Conservation (phyloP, 2,888 invertebrate species). For the Agonum fuliginosum region DNA sequence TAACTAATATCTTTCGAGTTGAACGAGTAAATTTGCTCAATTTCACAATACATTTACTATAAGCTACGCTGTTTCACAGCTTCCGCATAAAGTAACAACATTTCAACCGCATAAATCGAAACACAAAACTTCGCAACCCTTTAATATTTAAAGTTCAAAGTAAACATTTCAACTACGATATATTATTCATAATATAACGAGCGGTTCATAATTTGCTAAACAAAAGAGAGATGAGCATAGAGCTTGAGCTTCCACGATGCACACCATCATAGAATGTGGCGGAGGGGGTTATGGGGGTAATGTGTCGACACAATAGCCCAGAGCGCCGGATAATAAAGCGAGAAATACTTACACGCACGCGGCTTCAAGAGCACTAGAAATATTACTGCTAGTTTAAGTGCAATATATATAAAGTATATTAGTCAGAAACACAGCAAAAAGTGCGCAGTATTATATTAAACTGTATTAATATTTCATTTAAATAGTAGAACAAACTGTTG, state of each 20-base stretch:
- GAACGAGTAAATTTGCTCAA: slow-evolving; percentile 34
- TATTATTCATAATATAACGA: slow-evolving; percentile 38
- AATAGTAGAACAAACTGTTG: too few relatives aligned
- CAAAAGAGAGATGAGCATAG: too few relatives aligned
- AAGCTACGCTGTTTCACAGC: slow-evolving; percentile 11
- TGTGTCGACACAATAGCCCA: not conserved
- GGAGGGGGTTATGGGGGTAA: too few relatives aligned
- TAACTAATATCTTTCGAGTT: slow-evolving; percentile 31
- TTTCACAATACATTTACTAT: slow-evolving; percentile 37
- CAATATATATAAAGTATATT: too few relatives aligned
- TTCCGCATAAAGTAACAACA: slow-evolving; percentile 31
- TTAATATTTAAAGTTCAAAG: slow-evolving; percentile 28
- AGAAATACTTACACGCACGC: not conserved
- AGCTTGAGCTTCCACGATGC: too few relatives aligned
- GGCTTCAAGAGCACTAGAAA: not conserved
- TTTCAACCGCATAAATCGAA: slow-evolving; percentile 31
- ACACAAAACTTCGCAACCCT: slow-evolving; percentile 9
- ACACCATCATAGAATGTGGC: too few relatives aligned
- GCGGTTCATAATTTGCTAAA: slow-evolving; percentile 13
- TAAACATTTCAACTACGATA: slow-evolving; percentile 24
- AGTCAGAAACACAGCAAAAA: too few relatives aligned
- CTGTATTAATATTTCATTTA: too few relatives aligned
- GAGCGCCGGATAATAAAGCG: not conserved
- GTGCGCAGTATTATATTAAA: too few relatives aligned
- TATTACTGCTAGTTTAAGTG: too few relatives aligned